A percentile compares a stretch with the other conserved stretches of the same genome.
These are phyloP conservation scores for Cheiracanthium punctorium DNA, from an alignment of 2,888 invertebrate genomes.

Conservation along the genomic window DNA sequence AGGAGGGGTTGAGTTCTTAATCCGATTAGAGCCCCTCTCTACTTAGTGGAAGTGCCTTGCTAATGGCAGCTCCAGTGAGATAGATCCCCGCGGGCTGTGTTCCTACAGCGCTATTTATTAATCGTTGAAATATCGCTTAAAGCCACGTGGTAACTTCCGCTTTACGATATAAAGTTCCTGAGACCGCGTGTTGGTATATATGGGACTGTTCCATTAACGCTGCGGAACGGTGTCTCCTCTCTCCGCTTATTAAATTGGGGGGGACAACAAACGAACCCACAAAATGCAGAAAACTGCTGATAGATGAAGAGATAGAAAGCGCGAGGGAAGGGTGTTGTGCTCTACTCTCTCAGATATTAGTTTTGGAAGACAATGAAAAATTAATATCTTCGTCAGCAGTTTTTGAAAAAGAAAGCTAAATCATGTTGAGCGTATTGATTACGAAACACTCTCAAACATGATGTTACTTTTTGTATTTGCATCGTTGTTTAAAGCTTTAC, in stretches of 20 bases:
- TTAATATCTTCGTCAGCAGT: too few relatives aligned
- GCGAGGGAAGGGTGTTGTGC: too few relatives aligned
- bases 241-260: background rate
- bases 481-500: too few relatives aligned
- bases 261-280: background rate
- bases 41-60: constrained; percentile 8
- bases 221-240: background rate
- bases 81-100: background rate
- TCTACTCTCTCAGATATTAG: too few relatives aligned
- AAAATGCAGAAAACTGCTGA: too few relatives aligned
- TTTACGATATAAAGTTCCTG: background rate
- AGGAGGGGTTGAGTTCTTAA: background rate
- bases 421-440: too few relatives aligned
- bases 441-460: too few relatives aligned
- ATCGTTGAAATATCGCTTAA: background rate
- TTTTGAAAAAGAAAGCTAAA: too few relatives aligned
- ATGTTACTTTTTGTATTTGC: too few relatives aligned
- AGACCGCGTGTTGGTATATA: background rate
- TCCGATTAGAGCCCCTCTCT: constrained; percentile 9
- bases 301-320: too few relatives aligned
- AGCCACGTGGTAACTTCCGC: background rate
- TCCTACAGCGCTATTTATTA: background rate
- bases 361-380: too few relatives aligned
- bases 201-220: background rate
- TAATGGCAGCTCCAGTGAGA: background rate